Base-by-base conservation (phyloP, 2,797 vertebrate genomes). In the Hydrophis major region DNA sequence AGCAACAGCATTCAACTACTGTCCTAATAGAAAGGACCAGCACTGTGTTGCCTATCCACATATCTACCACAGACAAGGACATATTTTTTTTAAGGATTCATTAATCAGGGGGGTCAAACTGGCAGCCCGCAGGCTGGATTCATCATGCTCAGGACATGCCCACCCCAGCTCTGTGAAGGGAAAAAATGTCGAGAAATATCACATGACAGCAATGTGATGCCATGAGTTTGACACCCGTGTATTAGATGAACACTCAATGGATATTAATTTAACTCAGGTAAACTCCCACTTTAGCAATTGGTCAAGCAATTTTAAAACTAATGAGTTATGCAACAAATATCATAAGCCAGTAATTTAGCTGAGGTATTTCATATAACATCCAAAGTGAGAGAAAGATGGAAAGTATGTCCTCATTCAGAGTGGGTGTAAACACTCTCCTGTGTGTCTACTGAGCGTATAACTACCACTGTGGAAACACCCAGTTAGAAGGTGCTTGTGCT, bases 241-340 rank as follows among this genome's bases (percentile, higher is more conserved):
- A 66, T 66, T 83, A 83, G 1, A 83, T 11, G 8, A 83, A 83
- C 37, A 83, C 20, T 47, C 3, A 1, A 83, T 47, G 37, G 74
- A 42, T 83, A 78, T 78, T 78, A 78, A 78, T 78, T 42, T 42
- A 42, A 78, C 37, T 42, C 74, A 47, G 4, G 37, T 83, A 12
- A 55, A 55, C 53, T 55, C 53, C 53, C 53, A 47, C 37, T 47
- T 47, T 47, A 10, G 74, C 74, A 83, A 37, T 74, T 37, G 32
- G 32, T 74, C 32, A 74, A 86, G 37, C 42, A 86, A 87, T 87
- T 47, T 87, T 55, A 87, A 86, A 83, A 47, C 74, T 83, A 42
- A 83, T 47, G 37, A 83, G 37, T 83, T 83, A 83, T 83, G 74
- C 74, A 83, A 47, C 8, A 5, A 47, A 83, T 83, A 83, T 42